Evolutionary conservation across 2,797 vertebrate genomes (phyloP).

Genomic region (Neomorphus geoffroyi): DNA sequence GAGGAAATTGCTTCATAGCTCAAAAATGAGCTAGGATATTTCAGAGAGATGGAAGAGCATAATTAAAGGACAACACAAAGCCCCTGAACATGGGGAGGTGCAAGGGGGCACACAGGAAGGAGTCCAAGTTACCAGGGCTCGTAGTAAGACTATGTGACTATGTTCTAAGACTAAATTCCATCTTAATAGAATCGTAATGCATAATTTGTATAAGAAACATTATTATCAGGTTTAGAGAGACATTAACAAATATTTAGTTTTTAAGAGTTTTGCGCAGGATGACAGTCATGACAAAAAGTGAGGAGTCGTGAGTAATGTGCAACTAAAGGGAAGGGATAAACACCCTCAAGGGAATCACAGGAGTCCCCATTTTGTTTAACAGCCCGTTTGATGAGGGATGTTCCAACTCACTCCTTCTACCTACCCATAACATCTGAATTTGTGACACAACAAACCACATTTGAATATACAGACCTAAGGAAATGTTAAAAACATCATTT

Average conservation of each 20-base stretch:
- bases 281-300: neutral
- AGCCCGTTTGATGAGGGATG: neutral
- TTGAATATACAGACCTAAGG: neutral
- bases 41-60: neutral
- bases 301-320: neutral
- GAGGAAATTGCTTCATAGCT: neutral
- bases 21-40: neutral
- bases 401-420: accelerated
- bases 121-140: neutral
- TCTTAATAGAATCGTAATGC: neutral
- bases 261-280: neutral
- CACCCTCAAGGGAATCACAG: neutral
- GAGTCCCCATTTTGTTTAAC: neutral
- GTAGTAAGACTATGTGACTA: neutral
- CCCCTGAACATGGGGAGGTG: neutral
- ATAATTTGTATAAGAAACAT: neutral
- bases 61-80: neutral
- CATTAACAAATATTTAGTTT: neutral
- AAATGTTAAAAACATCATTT: neutral
- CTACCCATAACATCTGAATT: neutral
- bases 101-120: neutral
- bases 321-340: neutral
- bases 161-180: neutral
- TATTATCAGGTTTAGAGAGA: neutral
- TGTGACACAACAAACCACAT: neutral